A percentile compares a stretch with the other conserved stretches of the same genome.
Conservation (phyloP, 2,113 vertebrate genomes). For the Lucifuga dentata region DNA sequence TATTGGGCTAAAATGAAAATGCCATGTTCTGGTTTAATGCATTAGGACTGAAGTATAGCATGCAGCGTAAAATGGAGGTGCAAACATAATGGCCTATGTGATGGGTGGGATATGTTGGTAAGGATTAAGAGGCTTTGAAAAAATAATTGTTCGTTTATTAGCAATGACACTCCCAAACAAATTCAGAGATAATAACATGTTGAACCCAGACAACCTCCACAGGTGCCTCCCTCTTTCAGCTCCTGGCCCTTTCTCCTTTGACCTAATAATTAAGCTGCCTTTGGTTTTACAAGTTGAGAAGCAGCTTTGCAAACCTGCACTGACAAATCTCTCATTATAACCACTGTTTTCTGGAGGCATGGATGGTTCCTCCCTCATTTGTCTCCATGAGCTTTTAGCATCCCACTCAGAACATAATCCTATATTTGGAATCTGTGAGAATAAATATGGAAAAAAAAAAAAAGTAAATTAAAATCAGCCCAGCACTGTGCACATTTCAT, state of each 20-base stretch:
- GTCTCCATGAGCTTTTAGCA: slow-evolving; percentile 17
- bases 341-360: slow-evolving; percentile 1
- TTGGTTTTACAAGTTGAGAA: slow-evolving; percentile 54
- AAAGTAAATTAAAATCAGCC: no score
- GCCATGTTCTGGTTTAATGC: slow-evolving; percentile 2
- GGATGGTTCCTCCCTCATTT: slow-evolving; percentile 20
- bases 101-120: slow-evolving; percentile 10
- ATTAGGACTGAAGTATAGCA: no score
- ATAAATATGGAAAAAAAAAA: background rate
- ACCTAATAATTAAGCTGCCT: slow-evolving; percentile 76
- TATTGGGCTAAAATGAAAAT: slow-evolving; percentile 6
- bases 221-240: background rate
- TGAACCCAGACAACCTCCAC: slow-evolving; percentile 39
- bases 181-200: slow-evolving; percentile 27
- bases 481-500: background rate
- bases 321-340: slow-evolving; percentile 57
- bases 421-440: slow-evolving; percentile 4
- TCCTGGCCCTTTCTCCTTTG: slow-evolving; percentile 61
- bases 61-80: no score
- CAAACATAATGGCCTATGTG: no score
- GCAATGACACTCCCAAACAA: slow-evolving; percentile 32
- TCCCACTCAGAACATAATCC: slow-evolving; percentile 29
- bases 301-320: slow-evolving; percentile 55
- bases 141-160: slow-evolving; percentile 11
- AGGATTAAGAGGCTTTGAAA: background rate